Conservation (phyloP, 1,140 invertebrate species). For the Nasonia vitripennis region DNA sequence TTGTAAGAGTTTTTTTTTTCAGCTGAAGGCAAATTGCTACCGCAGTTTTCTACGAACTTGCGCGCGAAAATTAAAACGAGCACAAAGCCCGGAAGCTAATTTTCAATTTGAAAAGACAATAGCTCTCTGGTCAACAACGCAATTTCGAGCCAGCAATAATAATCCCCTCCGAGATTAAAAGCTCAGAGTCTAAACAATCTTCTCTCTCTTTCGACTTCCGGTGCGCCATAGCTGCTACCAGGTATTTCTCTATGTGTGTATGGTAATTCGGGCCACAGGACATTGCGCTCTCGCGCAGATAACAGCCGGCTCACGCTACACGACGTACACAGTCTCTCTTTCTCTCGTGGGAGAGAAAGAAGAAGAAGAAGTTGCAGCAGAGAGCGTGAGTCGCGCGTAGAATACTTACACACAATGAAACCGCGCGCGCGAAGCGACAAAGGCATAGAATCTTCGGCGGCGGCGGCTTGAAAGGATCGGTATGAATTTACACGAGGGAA, state of each 20-base stretch:
- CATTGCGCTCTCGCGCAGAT: slow-evolving; percentile 13
- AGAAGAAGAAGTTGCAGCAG: slow-evolving; percentile 9
- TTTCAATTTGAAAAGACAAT: not conserved
- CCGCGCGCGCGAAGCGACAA: not conserved
- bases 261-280: slow-evolving; percentile 38
- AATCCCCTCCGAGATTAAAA: not conserved
- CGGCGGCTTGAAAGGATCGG: slow-evolving; percentile 29
- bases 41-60: no score
- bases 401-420: slow-evolving; percentile 1
- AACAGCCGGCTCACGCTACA: not conserved
- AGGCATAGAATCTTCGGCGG: slow-evolving; percentile 10
- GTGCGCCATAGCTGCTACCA: not conserved
- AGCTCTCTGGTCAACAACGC: not conserved
- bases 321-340: not conserved
- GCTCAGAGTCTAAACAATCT: not conserved
- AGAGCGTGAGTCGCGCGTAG: slow-evolving; percentile 1
- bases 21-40: no score
- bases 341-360: slow-evolving; percentile 27
- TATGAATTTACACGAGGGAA: slow-evolving; percentile 40
- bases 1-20: not conserved
- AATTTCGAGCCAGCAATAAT: not conserved
- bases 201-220: slow-evolving; percentile 12
- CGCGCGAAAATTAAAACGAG: not conserved
- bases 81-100: not conserved
- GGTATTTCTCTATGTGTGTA: not conserved